Evolutionary conservation across 2,797 vertebrate species (phyloP), one percentile per base, ranked within the genome.

Genomic region (Rhynchonycteris naso): DNA sequence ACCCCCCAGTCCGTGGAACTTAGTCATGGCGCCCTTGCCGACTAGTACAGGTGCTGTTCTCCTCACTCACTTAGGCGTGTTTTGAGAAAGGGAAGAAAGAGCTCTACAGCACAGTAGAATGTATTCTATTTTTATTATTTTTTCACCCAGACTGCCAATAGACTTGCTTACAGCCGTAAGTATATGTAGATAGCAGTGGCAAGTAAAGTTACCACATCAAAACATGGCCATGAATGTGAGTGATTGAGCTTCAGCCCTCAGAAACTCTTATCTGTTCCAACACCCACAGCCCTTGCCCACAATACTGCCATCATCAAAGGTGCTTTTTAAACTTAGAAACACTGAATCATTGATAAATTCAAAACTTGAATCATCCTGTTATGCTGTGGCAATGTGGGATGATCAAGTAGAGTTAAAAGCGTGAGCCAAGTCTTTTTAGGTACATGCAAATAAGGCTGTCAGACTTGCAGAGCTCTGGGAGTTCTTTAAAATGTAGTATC

Each of bases 351-450:
- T 93, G 92, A 97, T 96, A 97, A 97, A 95, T 96, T 95, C 97
- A 93, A 97, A 96, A 93, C 96, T 95, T 98, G 97, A 98, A 98
- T 98, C 74, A 96, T 85, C 84, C 96, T 97, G 97, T 97, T 96
- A 97, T 96, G 96, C 97, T 92, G 95, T 90, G 95, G 89, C 97
- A 97, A 86, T 97, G 96, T 95, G 97, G 96, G 94, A 95, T 97
- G 97, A 98, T 97, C 96, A 96, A 97, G 96, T 85, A 88, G 96
- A 97, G 97, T 97, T 97, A 94, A 98, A 98, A 97, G 97, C 83
- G 88, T 97, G 94, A 97, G 93, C 54, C 93, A 81, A 92, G 96
- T 96, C 95, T 97, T 97, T 97, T 94, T 90, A 96, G 95, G 96
- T 93, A 43, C 88, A 96, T 97, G 97, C 96, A 98, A 97, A 98